Evolutionary conservation across 2,888 invertebrate species (phyloP).

Genomic region (Trichogramma evanescens): DNA sequence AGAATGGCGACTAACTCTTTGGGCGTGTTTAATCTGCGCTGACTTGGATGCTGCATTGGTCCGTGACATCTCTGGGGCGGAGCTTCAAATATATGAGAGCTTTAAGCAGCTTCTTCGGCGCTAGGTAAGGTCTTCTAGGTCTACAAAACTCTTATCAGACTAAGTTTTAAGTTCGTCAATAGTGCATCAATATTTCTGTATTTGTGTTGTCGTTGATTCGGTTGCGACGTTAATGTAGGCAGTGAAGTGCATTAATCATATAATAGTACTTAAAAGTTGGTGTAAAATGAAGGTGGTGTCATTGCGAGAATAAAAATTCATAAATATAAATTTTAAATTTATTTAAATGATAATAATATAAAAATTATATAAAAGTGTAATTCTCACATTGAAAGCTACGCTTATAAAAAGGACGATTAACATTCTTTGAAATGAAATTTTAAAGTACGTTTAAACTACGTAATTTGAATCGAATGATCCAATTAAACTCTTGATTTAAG

Average conservation of each 20-base stretch:
- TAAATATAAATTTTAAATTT: too few relatives aligned
- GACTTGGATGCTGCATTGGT: conserved; percentile 18
- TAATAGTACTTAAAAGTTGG: too few relatives aligned
- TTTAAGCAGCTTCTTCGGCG: background rate
- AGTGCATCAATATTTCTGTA: background rate
- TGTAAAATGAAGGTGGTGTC: too few relatives aligned
- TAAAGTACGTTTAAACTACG: background rate
- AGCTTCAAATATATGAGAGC: conserved; percentile 13
- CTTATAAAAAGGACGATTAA: background rate
- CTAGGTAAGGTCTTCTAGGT: background rate
- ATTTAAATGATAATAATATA: background rate
- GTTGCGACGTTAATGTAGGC: too few relatives aligned
- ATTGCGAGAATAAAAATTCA: background rate
- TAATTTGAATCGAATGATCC: background rate
- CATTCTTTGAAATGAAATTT: background rate
- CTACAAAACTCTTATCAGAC: background rate
- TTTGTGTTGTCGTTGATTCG: background rate
- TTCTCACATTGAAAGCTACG: background rate
- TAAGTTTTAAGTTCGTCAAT: background rate
- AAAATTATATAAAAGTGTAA: background rate
- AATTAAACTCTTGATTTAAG: too few relatives aligned
- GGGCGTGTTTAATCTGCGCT: conserved; percentile 23
- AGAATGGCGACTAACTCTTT: conserved; percentile 24
- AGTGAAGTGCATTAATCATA: too few relatives aligned
- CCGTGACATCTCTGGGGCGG: conserved; percentile 21